A percentile compares a stretch with the other conserved stretches of the same genome.
Conservation (phyloP, 2,888 invertebrate species). For the Entomobrya proxima region DNA sequence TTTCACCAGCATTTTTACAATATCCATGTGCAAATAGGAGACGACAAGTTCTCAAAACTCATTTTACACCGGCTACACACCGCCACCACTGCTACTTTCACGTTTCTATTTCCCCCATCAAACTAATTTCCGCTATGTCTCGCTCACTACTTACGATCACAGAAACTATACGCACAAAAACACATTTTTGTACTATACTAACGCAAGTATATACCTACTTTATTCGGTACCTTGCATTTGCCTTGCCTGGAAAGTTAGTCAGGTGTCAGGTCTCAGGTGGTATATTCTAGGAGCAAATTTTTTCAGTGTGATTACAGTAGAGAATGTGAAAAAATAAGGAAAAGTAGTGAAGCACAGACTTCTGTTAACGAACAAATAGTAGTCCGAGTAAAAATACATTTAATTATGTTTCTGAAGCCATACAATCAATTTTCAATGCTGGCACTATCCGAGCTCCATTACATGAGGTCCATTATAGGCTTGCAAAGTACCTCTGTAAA, state of each 20-base stretch:
- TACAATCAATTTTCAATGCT: constrained; percentile 44
- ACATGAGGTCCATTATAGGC: not conserved
- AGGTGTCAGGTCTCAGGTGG: constrained; percentile 61
- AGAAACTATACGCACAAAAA: not conserved
- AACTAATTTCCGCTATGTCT: constrained; percentile 53
- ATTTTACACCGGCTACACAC: constrained; percentile 8
- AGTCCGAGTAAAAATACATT: constrained; percentile 12
- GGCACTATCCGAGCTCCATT: not conserved
- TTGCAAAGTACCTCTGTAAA: not conserved
- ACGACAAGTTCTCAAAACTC: constrained; percentile 39
- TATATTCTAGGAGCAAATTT: not conserved
- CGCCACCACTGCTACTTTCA: not conserved
- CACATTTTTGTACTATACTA: not conserved
- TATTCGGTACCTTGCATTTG: not conserved
- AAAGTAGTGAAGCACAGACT: not conserved
- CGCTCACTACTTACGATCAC: constrained; percentile 28
- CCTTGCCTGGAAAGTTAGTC: constrained; percentile 44
- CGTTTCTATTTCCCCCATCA: constrained; percentile 50
- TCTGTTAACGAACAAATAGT: not conserved
- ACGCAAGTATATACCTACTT: not conserved
- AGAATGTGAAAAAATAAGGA: not conserved
- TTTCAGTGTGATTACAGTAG: constrained; percentile 9
- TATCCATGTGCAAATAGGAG: constrained; percentile 21
- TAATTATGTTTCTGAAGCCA: constrained; percentile 42
- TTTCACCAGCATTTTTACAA: constrained; percentile 22